Conservation (phyloP, 2,113 vertebrate species). For the Gnathonemus longibarbis region DNA sequence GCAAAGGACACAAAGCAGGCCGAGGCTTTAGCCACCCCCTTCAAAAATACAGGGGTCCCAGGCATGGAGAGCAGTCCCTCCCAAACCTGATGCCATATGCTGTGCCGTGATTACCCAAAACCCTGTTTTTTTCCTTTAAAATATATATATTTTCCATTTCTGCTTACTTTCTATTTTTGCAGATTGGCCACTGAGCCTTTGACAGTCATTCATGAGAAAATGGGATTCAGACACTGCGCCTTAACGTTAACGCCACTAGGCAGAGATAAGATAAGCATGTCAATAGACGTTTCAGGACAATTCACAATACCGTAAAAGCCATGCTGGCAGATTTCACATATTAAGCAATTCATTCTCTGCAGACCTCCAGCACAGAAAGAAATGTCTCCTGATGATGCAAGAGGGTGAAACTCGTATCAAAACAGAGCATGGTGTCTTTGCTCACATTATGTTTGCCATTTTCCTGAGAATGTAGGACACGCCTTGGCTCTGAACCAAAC, state of each 20-base stretch:
- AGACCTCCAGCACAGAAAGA: not conserved
- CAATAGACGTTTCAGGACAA: not conserved
- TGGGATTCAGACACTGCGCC: not conserved
- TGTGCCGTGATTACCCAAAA: not conserved
- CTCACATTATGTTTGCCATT: not conserved
- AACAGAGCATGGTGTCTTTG: not conserved
- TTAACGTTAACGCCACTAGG: not conserved
- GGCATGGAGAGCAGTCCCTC: not conserved
- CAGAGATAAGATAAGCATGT: not conserved
- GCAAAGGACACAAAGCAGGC: constrained; percentile 25
- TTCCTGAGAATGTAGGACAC: not conserved
- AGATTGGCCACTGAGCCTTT: not conserved
- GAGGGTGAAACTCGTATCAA: not conserved
- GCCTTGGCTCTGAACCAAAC: not conserved
- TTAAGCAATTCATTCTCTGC: not conserved
- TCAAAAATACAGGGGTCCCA: not conserved
- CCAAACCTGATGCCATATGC: not conserved
- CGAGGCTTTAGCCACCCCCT: not conserved
- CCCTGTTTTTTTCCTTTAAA: not conserved
- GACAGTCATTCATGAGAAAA: not conserved
- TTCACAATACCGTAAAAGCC: not conserved
- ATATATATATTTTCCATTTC: not conserved
- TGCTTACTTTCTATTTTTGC: not conserved
- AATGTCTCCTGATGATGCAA: not conserved
- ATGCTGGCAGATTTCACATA: not conserved